phyloP scores from a whole-genome alignment of 2,113 vertebrate species.

The Ancistrus triradiatus region DNA sequence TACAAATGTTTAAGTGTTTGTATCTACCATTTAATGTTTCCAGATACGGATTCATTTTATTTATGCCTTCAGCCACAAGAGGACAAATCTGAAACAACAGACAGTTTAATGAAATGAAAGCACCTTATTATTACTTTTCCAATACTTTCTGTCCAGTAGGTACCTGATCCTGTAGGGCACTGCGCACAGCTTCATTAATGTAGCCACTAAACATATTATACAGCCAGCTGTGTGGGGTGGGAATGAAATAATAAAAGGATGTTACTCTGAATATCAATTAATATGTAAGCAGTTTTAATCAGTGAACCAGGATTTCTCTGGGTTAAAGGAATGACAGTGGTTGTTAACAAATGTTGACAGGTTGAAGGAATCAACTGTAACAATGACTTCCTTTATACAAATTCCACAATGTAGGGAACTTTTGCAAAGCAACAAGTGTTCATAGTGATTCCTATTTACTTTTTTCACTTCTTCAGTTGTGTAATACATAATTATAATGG shows the following conservation, averaged over 20 bases:
- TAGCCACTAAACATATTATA: constrained; percentile 64
- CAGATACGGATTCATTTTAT: constrained; percentile 59
- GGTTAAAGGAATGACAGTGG: too few relatives aligned
- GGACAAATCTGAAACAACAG: constrained; percentile 66
- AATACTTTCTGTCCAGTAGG: not conserved
- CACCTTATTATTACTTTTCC: not conserved
- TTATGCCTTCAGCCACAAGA: constrained; percentile 52
- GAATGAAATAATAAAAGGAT: not conserved
- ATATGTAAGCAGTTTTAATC: not conserved
- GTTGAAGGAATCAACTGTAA: too few relatives aligned
- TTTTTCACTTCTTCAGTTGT: too few relatives aligned
- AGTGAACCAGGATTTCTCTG: too few relatives aligned
- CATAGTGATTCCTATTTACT: too few relatives aligned
- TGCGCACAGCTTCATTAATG: constrained; percentile 55
- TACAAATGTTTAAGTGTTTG: not conserved
- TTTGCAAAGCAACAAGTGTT: too few relatives aligned
- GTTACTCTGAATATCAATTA: too few relatives aligned
- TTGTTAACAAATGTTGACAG: too few relatives aligned
- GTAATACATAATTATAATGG: too few relatives aligned
- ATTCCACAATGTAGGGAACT: too few relatives aligned
- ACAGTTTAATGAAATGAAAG: not conserved
- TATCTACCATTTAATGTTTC: constrained; percentile 74
- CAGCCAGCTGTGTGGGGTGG: constrained; percentile 61
- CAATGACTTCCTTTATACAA: too few relatives aligned
- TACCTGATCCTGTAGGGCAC: constrained; percentile 60